These are phyloP conservation scores for Dryobotodes eremita DNA, from an alignment of 2,888 invertebrate genomes.

Conservation along the genomic window DNA sequence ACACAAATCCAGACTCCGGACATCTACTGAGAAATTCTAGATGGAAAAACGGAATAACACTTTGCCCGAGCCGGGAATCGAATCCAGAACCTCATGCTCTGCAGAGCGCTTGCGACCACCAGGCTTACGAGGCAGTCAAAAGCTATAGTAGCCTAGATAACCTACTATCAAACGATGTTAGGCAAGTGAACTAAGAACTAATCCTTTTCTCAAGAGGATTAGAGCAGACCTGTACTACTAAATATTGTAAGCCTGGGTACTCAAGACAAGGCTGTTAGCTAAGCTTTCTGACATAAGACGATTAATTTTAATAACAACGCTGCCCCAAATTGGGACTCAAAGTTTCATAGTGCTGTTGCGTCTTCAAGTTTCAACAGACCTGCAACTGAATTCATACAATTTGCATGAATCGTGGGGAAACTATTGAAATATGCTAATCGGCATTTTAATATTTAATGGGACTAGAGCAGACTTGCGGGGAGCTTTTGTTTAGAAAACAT, in stretches of 20 bases:
- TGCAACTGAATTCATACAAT: conserved; percentile 42
- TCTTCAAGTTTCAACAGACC: conserved; percentile 15
- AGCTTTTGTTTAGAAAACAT: neutral
- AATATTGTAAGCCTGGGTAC: conserved; percentile 60
- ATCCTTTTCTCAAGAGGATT: conserved; percentile 52
- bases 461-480: neutral
- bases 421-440: conserved; percentile 11
- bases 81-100: too few relatives aligned
- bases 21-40: too few relatives aligned
- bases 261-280: conserved; percentile 43
- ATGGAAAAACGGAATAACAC: too few relatives aligned
- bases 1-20: too few relatives aligned
- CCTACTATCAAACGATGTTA: neutral
- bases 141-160: neutral
- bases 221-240: conserved; percentile 37
- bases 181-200: conserved; percentile 24
- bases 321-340: conserved; percentile 34
- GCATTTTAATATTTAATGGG: conserved; percentile 18
- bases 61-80: too few relatives aligned
- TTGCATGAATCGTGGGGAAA: conserved; percentile 34
- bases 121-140: too few relatives aligned
- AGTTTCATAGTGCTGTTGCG: conserved; percentile 41
- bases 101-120: too few relatives aligned
- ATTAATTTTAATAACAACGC: conserved; percentile 61
- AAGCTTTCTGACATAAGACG: conserved; percentile 49